Evolutionary conservation across 2,113 vertebrate genomes (phyloP).

Genomic region (Pseudorhombus dupliciocellatus): DNA sequence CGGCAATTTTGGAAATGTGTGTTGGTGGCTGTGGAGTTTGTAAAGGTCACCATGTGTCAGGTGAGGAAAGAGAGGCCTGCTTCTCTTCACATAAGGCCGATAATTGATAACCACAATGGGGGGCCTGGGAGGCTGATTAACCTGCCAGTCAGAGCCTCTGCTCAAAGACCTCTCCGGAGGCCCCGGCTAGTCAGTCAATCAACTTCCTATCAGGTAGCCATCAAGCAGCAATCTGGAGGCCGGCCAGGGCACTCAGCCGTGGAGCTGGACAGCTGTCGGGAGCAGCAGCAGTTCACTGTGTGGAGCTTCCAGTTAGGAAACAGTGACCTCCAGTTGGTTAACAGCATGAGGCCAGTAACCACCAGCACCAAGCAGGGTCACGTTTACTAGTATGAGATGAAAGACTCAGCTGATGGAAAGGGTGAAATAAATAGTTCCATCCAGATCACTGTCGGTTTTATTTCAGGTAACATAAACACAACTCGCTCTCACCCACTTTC

Average conservation of each 20-base stretch:
- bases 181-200: slow-evolving; percentile 75
- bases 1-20: slow-evolving; percentile 17
- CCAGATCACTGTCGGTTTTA: too few species aligned
- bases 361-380: too few species aligned
- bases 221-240: slow-evolving; percentile 71
- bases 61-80: slow-evolving; percentile 27
- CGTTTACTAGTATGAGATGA: background rate
- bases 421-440: too few species aligned
- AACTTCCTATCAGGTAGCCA: slow-evolving; percentile 77
- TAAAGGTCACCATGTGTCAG: slow-evolving; percentile 68
- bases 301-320: background rate
- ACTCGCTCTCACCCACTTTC: too few species aligned
- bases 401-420: too few species aligned
- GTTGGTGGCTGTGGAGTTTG: slow-evolving; percentile 20
- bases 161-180: slow-evolving; percentile 60
- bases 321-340: background rate
- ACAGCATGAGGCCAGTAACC: background rate
- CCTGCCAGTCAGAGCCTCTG: slow-evolving; percentile 76
- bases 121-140: slow-evolving; percentile 73
- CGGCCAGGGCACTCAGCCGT: slow-evolving; percentile 56
- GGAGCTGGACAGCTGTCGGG: slow-evolving; percentile 60
- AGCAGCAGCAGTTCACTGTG: slow-evolving; percentile 11
- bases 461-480: too few species aligned
- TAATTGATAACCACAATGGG: slow-evolving; percentile 75
- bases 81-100: slow-evolving; percentile 63